Percentiles rank a stretch among this genome's conserved stretches.
Evolutionary conservation across 1,140 invertebrate species (phyloP).

Genomic region (Brachionus rubens): DNA sequence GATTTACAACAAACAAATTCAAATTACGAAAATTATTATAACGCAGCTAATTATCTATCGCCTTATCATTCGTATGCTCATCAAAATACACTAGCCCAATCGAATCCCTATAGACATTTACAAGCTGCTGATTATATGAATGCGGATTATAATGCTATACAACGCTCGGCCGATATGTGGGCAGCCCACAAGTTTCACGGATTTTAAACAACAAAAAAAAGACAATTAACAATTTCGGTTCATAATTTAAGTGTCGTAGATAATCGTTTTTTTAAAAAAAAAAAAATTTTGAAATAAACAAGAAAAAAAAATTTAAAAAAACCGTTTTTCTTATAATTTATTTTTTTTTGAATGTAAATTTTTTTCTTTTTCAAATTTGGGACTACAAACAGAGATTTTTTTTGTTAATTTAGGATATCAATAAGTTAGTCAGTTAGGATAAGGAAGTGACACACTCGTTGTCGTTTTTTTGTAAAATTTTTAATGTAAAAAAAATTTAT

Average conservation of each 20-base stretch:
- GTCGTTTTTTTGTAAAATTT: too few species aligned
- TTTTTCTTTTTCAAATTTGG: neutral
- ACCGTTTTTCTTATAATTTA: neutral
- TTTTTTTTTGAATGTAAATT: neutral
- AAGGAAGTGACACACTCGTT: too few species aligned
- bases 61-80: conserved; percentile 4
- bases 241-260: neutral
- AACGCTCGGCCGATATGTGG: conserved; percentile 46
- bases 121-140: conserved; percentile 8
- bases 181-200: conserved; percentile 45
- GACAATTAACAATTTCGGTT: neutral
- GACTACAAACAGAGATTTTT: too few species aligned
- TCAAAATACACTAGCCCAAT: neutral
- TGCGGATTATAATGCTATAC: conserved; percentile 27
- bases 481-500: neutral
- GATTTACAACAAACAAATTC: neutral
- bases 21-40: neutral
- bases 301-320: too few species aligned
- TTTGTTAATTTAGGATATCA: too few species aligned
- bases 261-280: neutral
- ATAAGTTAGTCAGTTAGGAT: too few species aligned
- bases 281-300: neutral
- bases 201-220: neutral
- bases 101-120: conserved; percentile 33
- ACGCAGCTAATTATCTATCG: neutral